Percentiles rank a stretch among this genome's conserved stretches.
Conservation (phyloP, 2,113 vertebrate genomes). For the Perca fluviatilis region DNA sequence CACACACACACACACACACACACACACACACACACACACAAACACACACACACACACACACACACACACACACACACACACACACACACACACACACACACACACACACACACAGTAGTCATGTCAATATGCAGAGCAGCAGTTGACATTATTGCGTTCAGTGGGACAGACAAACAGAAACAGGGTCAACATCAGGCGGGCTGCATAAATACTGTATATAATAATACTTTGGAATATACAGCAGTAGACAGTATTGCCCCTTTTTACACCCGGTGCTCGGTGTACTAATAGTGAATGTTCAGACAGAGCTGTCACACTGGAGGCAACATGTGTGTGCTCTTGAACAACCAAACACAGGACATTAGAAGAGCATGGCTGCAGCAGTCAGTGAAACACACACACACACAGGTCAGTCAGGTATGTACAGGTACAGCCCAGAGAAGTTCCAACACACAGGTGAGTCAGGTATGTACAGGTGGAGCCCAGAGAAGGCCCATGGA, state of each 20-base stretch:
- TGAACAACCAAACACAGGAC: slow-evolving; percentile 10
- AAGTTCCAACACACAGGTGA: slow-evolving; percentile 23
- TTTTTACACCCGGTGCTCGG: slow-evolving; percentile 1
- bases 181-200: slow-evolving; percentile 14
- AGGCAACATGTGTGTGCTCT: neutral
- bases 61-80: neutral
- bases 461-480: slow-evolving; percentile 41
- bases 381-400: slow-evolving; percentile 30
- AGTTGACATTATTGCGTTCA: slow-evolving; percentile 39
- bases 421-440: slow-evolving; percentile 38
- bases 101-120: neutral
- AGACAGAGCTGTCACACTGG: slow-evolving; percentile 1
- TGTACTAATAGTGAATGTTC: neutral
- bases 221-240: neutral
- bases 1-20: neutral
- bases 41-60: neutral
- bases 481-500: slow-evolving; percentile 16
- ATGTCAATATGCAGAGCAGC: neutral
- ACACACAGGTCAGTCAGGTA: slow-evolving; percentile 36
- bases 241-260: slow-evolving; percentile 11
- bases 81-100: neutral
- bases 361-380: neutral
- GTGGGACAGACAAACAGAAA: slow-evolving; percentile 1
- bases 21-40: neutral
- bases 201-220: slow-evolving; percentile 5